phyloP scores from a whole-genome alignment of 2,113 vertebrate species.

The Alectura lathami region DNA sequence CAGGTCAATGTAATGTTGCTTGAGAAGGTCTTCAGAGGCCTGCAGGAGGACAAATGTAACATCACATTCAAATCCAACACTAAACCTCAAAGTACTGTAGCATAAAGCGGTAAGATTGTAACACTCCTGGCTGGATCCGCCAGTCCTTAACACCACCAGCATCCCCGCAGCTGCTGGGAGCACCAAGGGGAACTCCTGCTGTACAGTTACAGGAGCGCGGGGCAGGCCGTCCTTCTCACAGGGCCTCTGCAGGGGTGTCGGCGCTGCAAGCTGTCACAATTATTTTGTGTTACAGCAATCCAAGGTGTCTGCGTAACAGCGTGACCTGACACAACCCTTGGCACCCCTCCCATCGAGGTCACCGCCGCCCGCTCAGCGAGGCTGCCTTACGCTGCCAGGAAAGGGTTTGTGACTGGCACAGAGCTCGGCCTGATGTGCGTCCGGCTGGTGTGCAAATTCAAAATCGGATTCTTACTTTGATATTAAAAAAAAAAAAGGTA shows the following conservation, averaged over 20 bases:
- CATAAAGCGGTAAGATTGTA: rapidly evolving
- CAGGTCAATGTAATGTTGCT: slow-evolving; percentile 87
- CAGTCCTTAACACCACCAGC: rapidly evolving
- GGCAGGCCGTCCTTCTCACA: rapidly evolving
- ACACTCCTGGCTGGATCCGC: background rate
- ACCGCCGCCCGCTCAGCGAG: too few relatives aligned
- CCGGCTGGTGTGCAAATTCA: rapidly evolving
- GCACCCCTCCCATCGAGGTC: too few relatives aligned
- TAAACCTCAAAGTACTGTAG: background rate
- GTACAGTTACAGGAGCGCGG: rapidly evolving
- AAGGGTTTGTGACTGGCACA: rapidly evolving
- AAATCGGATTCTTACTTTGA: rapidly evolving
- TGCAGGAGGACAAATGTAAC: slow-evolving; percentile 20
- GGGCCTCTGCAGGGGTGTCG: rapidly evolving
- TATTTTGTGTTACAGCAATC: rapidly evolving
- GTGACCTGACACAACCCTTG: too few relatives aligned
- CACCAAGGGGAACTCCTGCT: too few relatives aligned
- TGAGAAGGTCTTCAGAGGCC: slow-evolving; percentile 87
- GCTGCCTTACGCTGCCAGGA: too few relatives aligned
- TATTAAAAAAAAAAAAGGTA: too few relatives aligned
- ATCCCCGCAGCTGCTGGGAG: too few relatives aligned
- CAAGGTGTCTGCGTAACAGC: too few relatives aligned
- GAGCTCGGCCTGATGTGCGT: rapidly evolving
- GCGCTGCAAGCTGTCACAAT: rapidly evolving
- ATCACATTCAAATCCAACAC: too few relatives aligned